Conservation (phyloP, 2,888 invertebrate genomes). For the Drosophila aldrichi region DNA sequence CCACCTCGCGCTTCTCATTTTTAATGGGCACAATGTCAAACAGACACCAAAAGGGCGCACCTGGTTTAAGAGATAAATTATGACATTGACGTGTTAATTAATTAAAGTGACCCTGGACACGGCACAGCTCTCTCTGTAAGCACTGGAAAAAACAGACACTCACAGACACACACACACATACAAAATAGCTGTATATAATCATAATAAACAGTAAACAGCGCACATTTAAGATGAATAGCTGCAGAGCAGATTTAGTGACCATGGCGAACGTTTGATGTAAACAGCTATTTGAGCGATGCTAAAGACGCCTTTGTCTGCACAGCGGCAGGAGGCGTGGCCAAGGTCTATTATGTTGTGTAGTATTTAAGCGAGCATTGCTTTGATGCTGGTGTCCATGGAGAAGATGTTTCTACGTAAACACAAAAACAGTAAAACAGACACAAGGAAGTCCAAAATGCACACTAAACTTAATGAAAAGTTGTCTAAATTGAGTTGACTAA, state of each 20-base stretch:
- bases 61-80: slow-evolving; percentile 86
- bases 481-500: neutral
- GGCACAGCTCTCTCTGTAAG: neutral
- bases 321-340: neutral
- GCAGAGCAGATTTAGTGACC: neutral
- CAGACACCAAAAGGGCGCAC: slow-evolving; percentile 97
- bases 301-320: neutral
- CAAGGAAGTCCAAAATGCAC: neutral
- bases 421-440: neutral
- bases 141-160: neutral
- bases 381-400: neutral
- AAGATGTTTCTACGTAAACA: neutral
- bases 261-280: slow-evolving; percentile 1
- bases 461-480: neutral
- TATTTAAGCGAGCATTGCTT: slow-evolving; percentile 3
- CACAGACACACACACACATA: neutral
- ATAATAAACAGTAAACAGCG: slow-evolving; percentile 1
- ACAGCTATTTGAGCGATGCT: neutral
- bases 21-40: slow-evolving; percentile 99
- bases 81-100: slow-evolving; percentile 4
- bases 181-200: slow-evolving; percentile 4
- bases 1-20: slow-evolving; percentile 98
- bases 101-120: slow-evolving; percentile 4
- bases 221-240: neutral
- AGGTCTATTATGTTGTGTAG: neutral